phyloP scores from a whole-genome alignment of 2,797 vertebrate species.

The Rousettus madagascariensis region DNA sequence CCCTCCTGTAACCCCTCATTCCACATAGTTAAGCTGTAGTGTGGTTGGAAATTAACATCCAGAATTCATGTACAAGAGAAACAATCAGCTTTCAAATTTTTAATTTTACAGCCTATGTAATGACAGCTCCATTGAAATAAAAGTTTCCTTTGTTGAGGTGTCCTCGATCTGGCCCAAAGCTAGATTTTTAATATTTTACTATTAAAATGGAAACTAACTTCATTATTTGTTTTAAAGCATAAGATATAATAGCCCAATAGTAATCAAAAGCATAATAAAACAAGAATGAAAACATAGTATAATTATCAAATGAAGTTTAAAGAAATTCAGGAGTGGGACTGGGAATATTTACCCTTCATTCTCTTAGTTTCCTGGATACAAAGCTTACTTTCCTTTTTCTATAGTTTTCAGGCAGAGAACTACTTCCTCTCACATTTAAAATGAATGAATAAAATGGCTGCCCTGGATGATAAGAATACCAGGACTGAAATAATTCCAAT shows the following conservation, averaged over 20 bases:
- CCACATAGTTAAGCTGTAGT: not conserved
- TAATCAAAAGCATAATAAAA: slow-evolving; percentile 9
- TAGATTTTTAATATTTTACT: slow-evolving; percentile 35
- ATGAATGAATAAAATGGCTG: slow-evolving; percentile 24
- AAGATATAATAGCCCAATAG: slow-evolving; percentile 32
- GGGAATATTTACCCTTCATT: not conserved
- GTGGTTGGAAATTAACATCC: not conserved
- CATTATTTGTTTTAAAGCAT: slow-evolving; percentile 22
- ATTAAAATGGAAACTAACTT: slow-evolving; percentile 23
- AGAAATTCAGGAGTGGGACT: not conserved
- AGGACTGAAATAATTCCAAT: not conserved
- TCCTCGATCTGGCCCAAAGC: not conserved
- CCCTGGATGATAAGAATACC: not conserved
- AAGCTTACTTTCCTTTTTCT: not conserved
- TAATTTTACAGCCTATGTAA: not conserved
- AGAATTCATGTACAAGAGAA: not conserved
- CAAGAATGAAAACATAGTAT: slow-evolving; percentile 19
- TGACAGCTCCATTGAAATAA: not conserved
- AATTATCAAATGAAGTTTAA: slow-evolving; percentile 14
- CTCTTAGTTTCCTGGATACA: slow-evolving; percentile 37
- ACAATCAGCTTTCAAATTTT: not conserved
- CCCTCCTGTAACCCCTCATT: not conserved
- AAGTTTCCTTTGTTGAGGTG: not conserved
- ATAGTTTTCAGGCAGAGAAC: not conserved
- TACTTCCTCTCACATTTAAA: slow-evolving; percentile 28